phyloP scores from a whole-genome alignment of 2,113 vertebrate genomes.

The Sphyrna mokarran region DNA sequence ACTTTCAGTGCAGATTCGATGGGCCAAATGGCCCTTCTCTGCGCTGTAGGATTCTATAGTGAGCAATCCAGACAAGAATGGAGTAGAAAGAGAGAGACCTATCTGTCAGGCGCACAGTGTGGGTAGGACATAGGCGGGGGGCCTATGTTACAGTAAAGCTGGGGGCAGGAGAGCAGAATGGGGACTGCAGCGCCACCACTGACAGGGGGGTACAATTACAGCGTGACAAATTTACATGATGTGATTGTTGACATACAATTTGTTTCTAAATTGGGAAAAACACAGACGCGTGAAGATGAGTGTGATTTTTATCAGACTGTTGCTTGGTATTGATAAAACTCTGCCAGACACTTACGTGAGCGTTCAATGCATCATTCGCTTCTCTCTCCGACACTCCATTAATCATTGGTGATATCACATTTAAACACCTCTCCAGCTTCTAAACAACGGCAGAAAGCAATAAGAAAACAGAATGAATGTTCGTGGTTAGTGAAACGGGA shows the following conservation, averaged over 20 bases:
- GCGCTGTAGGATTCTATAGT: too few relatives aligned
- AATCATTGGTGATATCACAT: constrained; percentile 71
- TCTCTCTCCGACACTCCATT: constrained; percentile 82
- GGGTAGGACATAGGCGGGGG: too few relatives aligned
- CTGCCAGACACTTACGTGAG: constrained; percentile 65
- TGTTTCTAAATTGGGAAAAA: too few relatives aligned
- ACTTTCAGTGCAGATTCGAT: too few relatives aligned
- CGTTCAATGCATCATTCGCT: constrained; percentile 84
- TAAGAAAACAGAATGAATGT: background rate
- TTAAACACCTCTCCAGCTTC: constrained; percentile 78
- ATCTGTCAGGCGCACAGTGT: too few relatives aligned
- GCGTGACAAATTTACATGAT: background rate
- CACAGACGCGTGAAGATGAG: too few relatives aligned
- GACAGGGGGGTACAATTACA: background rate
- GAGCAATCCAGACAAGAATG: too few relatives aligned
- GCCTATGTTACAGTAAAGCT: too few relatives aligned
- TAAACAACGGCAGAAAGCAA: constrained; percentile 44
- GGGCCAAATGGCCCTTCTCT: too few relatives aligned
- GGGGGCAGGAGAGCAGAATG: background rate
- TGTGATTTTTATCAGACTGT: too few relatives aligned
- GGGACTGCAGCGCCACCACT: background rate
- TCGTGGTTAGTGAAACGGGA: background rate
- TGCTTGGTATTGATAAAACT: background rate
- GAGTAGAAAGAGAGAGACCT: too few relatives aligned
- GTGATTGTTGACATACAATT: background rate